These are phyloP conservation scores for Oscheius onirici DNA, from an alignment of 2,888 invertebrate genomes.

Conservation along the genomic window DNA sequence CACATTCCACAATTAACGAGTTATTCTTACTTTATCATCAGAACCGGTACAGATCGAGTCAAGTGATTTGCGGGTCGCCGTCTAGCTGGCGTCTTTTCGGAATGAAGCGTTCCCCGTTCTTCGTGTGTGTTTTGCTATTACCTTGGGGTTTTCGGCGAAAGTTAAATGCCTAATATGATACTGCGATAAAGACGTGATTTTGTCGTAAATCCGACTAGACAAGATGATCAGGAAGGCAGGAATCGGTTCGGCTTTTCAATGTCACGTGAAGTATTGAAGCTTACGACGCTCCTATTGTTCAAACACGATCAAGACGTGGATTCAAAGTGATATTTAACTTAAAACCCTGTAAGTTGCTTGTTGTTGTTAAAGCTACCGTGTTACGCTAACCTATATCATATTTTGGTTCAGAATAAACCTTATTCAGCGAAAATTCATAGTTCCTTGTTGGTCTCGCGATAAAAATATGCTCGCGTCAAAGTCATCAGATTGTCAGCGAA, in stretches of 20 bases:
- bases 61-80: constrained; percentile 26
- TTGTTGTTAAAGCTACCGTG: too few relatives aligned
- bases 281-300: too few relatives aligned
- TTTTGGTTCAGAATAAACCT: too few relatives aligned
- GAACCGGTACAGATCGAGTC: constrained; percentile 30
- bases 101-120: constrained; percentile 2
- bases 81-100: constrained; percentile 19
- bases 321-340: too few relatives aligned
- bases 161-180: neutral
- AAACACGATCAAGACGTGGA: too few relatives aligned
- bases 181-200: neutral
- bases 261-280: too few relatives aligned
- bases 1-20: neutral
- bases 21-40: neutral
- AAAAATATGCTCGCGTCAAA: too few relatives aligned
- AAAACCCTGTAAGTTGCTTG: too few relatives aligned
- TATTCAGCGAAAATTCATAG: too few relatives aligned
- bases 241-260: neutral
- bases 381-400: too few relatives aligned
- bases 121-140: neutral
- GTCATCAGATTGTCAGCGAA: too few relatives aligned
- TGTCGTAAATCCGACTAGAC: neutral
- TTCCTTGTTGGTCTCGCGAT: too few relatives aligned
- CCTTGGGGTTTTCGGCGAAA: neutral
- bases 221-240: neutral